Base-by-base conservation (phyloP, 2,888 invertebrate genomes). In the Ommatoiulus sabulosus region DNA sequence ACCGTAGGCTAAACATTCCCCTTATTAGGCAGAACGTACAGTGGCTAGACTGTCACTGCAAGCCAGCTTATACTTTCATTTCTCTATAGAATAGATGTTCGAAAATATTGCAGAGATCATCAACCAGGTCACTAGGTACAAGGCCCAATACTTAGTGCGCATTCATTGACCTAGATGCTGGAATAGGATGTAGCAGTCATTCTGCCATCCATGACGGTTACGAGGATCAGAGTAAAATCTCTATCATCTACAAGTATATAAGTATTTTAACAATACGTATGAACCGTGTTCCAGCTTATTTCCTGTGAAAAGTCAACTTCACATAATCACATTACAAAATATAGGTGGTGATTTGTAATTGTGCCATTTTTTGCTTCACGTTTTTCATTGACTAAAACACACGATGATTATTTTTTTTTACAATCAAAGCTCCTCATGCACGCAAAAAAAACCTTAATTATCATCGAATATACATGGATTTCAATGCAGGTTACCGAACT, bases 331-430 rank as follows among this genome's bases (percentile, higher is more conserved):
- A 80, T 80, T 43, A 35, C 80, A 3, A 12, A 1, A 80, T 2
- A 20, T 63, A 20, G 63, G 63, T 63, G 63, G 63, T 63, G 7
- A n/a, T 63, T 20, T 63, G 35, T 35, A 43, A 80, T 72, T 72
- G 72, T 4, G 35, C 24, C 8, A 7, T 24, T 24, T 24, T 72
- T 72, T 72, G 24, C 10, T 72, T 6, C 24, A 43, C 35, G 10
- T 80, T 80, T 12, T 15, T 80, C 80, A 24, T 72, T 24, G 72
- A 72, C 8, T 24, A 72, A 72, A 72, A 72, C 72, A 72, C 72
- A 24, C 1, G 24, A 17, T 57, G n/a, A 57, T 57, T 57, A 57
- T 72, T 72, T 63, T 24, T n/a, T 72, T 8, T 3, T 72, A 24
- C 5, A 24, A 17, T 24, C 57, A 57, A 57, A 57, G 48, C 48